phyloP scores from a whole-genome alignment of 2,113 vertebrate species.

The Chionis minor region DNA sequence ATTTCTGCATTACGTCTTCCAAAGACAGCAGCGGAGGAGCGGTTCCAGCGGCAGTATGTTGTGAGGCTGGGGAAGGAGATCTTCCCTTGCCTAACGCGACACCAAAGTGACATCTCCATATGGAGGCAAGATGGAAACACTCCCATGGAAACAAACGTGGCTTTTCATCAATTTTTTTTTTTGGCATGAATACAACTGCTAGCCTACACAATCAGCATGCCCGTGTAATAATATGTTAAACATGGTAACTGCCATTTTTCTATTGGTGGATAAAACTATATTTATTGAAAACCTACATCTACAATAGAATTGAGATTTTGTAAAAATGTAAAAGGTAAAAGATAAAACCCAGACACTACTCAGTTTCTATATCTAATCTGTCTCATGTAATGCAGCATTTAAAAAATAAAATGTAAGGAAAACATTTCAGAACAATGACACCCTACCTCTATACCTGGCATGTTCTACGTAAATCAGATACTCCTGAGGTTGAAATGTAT shows the following conservation, averaged over 20 bases:
- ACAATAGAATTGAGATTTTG: neutral
- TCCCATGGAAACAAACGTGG: neutral
- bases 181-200: neutral
- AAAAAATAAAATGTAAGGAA: neutral
- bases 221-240: neutral
- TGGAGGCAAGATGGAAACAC: neutral
- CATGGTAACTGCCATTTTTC: neutral
- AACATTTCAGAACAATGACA: neutral
- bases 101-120: neutral
- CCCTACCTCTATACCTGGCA: neutral
- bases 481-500: neutral
- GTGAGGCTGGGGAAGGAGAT: neutral
- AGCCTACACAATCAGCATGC: neutral
- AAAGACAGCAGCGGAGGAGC: accelerated
- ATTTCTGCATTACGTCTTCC: neutral
- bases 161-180: neutral
- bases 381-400: neutral
- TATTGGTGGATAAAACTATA: neutral
- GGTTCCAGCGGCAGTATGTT: neutral
- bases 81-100: neutral
- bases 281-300: neutral
- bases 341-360: neutral
- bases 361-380: neutral
- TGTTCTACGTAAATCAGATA: neutral
- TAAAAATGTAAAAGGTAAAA: neutral